A percentile compares a stretch with the other conserved stretches of the same genome.
Conservation (phyloP, 2,113 vertebrate species). For the Thamnaconus septentrionalis region DNA sequence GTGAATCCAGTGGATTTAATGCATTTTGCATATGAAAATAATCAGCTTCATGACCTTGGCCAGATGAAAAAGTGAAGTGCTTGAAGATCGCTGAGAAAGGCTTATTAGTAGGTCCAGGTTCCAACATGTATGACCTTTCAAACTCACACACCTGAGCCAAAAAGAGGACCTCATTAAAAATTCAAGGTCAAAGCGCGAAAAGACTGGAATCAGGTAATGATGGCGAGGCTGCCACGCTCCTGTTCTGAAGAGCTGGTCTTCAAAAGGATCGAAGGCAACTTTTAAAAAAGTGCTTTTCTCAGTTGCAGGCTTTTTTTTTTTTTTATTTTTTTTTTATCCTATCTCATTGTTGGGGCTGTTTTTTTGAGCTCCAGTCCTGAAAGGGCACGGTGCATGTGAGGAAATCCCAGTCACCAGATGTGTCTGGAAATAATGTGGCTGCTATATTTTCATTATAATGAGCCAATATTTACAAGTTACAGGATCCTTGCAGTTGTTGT, state of each 20-base stretch:
- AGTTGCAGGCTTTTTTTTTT: background rate
- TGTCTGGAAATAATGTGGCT: no score
- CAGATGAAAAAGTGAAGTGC: background rate
- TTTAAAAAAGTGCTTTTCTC: background rate
- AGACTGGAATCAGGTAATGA: constrained; percentile 47
- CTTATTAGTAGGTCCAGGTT: constrained; percentile 24
- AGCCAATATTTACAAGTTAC: no score
- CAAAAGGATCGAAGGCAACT: constrained; percentile 5
- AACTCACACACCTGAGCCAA: constrained; percentile 17
- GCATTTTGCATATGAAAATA: no score
- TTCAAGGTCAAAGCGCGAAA: constrained; percentile 37
- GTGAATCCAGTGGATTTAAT: no score
- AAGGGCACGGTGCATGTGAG: no score
- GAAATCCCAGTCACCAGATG: no score
- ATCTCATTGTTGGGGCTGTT: no score
- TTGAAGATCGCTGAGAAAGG: constrained; percentile 14
- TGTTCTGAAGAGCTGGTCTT: constrained; percentile 7
- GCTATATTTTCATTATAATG: no score
- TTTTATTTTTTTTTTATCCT: no score
- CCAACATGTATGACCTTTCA: constrained; percentile 45
- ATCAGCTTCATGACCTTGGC: background rate
- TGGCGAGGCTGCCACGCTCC: constrained; percentile 1
- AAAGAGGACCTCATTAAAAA: constrained; percentile 31
- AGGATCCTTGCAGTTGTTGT: no score
- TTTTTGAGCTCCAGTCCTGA: no score